phyloP scores from a whole-genome alignment of 2,797 vertebrate genomes.

The Melanotaenia maccullochi region DNA sequence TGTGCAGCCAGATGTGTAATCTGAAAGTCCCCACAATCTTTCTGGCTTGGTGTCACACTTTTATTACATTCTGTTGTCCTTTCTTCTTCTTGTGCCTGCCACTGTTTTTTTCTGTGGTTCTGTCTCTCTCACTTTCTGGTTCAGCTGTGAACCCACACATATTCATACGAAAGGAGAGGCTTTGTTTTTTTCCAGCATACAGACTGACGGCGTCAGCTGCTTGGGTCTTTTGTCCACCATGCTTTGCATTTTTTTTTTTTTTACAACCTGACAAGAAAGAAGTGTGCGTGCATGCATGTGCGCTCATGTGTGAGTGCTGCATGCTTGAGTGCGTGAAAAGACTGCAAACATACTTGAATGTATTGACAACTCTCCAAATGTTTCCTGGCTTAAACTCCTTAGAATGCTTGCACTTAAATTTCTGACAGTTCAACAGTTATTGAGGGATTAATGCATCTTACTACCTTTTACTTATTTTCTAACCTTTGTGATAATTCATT shows the following conservation, averaged over 20 bases:
- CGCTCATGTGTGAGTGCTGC: constrained; percentile 16
- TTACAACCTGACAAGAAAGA: constrained; percentile 71
- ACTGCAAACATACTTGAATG: constrained; percentile 28
- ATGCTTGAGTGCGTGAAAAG: constrained; percentile 19
- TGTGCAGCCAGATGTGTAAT: constrained; percentile 57
- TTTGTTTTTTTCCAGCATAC: constrained; percentile 65
- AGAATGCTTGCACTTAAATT: constrained; percentile 5
- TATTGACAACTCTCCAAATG: constrained; percentile 43
- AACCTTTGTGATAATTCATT: constrained; percentile 12
- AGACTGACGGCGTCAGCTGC: constrained; percentile 76
- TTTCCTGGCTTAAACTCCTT: constrained; percentile 23
- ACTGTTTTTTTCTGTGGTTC: constrained; percentile 17
- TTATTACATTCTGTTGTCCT: constrained; percentile 41
- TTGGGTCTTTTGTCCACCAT: constrained; percentile 70
- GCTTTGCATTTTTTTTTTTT: constrained; percentile 79
- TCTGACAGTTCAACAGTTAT: neutral
- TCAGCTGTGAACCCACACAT: constrained; percentile 62
- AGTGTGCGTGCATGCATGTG: constrained; percentile 8
- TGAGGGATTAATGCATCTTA: constrained; percentile 7
- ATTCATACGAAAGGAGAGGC: constrained; percentile 60
- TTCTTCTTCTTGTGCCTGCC: neutral
- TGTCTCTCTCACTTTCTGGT: constrained; percentile 20
- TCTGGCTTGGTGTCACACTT: constrained; percentile 25
- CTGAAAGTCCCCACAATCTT: constrained; percentile 22
- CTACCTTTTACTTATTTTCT: neutral